phyloP scores from a whole-genome alignment of 2,888 invertebrate genomes.

The Microplitis deprimator region DNA sequence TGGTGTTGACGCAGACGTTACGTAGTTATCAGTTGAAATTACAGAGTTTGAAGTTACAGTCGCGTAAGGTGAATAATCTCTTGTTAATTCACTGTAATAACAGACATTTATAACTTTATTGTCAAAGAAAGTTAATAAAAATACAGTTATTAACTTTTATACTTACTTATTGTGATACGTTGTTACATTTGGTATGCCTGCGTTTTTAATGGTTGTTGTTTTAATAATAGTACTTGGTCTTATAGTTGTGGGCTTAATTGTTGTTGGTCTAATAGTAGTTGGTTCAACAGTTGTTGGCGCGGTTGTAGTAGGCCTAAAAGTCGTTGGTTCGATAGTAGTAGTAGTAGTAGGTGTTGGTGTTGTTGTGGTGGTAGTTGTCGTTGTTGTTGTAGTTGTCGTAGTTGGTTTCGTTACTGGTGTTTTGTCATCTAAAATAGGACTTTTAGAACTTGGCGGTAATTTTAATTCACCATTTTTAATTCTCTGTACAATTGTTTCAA shows the following conservation, averaged over 20 bases:
- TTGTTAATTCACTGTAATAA: slow-evolving; percentile 47
- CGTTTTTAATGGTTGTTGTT: slow-evolving; percentile 31
- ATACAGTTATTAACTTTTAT: background rate
- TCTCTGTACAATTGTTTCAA: slow-evolving; percentile 84
- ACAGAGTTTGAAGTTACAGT: slow-evolving; percentile 66
- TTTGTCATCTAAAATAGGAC: background rate
- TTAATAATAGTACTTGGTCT: background rate
- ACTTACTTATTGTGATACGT: slow-evolving; percentile 49
- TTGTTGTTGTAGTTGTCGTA: background rate
- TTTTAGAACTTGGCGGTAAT: slow-evolving; percentile 76
- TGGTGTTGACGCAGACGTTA: slow-evolving; percentile 67
- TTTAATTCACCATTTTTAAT: slow-evolving; percentile 88
- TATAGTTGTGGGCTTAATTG: slow-evolving; percentile 42
- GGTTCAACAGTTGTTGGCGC: slow-evolving; percentile 25
- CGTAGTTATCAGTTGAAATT: slow-evolving; percentile 65
- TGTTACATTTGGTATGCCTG: slow-evolving; percentile 43
- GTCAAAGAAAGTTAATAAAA: background rate
- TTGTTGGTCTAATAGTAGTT: slow-evolving; percentile 53
- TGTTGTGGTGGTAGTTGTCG: slow-evolving; percentile 24
- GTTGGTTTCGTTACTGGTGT: slow-evolving; percentile 27
- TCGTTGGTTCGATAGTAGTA: slow-evolving; percentile 4
- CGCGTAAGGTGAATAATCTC: slow-evolving; percentile 57
- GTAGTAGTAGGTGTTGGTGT: background rate
- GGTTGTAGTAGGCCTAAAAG: background rate
- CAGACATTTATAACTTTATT: background rate